Conservation (phyloP, 2,797 vertebrate species). For the Cryptoprocta ferox region DNA sequence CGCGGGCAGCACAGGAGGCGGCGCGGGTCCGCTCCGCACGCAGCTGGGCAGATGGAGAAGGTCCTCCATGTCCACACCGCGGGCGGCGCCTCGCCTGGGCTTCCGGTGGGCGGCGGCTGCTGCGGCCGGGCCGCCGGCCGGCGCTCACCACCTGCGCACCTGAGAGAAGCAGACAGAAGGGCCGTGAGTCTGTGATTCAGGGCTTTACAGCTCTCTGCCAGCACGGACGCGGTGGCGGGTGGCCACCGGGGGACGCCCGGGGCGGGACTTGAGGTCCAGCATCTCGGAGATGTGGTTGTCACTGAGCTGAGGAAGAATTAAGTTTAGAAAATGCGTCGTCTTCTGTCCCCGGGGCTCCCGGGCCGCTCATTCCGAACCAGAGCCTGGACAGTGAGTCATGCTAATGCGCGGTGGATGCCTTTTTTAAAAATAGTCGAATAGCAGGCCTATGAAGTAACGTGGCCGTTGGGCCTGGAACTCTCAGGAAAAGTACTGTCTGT, state of each 20-base stretch:
- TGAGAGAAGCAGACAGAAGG: conserved; percentile 79
- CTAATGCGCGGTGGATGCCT: background rate
- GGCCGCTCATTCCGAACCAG: background rate
- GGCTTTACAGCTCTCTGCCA: background rate
- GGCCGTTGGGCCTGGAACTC: background rate
- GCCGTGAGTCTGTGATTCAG: conserved; percentile 14
- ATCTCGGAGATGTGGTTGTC: background rate
- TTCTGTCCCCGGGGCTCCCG: background rate
- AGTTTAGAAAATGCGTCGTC: background rate
- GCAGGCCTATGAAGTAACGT: conserved; percentile 18
- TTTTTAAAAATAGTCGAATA: conserved; percentile 3
- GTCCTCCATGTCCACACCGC: rapidly evolving
- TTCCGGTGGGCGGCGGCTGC: background rate
- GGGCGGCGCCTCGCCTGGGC: rapidly evolving
- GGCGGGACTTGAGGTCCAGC: background rate
- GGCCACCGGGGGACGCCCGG: rapidly evolving
- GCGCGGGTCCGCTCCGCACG: background rate
- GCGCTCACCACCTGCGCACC: conserved; percentile 69
- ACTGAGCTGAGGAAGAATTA: background rate
- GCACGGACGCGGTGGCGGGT: rapidly evolving
- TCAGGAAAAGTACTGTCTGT: conserved; percentile 57
- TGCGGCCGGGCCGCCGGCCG: background rate
- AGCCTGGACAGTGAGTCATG: background rate
- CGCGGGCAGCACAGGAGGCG: background rate
- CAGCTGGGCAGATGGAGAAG: background rate